These are phyloP conservation scores for Pristis pectinata DNA, from an alignment of 2,797 vertebrate genomes.

Conservation along the genomic window DNA sequence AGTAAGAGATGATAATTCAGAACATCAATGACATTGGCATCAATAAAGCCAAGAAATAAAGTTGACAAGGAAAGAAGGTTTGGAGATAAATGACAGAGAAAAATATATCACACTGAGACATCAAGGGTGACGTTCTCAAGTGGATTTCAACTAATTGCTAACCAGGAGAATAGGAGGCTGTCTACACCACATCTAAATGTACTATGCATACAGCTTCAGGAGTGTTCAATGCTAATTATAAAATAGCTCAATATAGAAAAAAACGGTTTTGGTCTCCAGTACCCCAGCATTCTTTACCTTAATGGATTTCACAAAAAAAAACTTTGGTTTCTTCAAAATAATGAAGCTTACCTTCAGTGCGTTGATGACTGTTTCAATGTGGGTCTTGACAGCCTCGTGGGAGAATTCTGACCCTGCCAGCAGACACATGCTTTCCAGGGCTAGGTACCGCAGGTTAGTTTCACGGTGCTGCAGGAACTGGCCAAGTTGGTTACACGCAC, in stretches of 20 bases:
- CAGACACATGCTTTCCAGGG: slow-evolving; percentile 84
- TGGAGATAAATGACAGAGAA: neutral
- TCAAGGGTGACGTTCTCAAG: neutral
- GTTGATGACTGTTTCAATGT: slow-evolving; percentile 84
- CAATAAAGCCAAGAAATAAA: neutral
- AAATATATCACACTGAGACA: neutral
- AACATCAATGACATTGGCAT: neutral
- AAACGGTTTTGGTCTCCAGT: neutral
- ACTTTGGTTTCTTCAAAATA: too few relatives aligned
- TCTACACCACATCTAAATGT: too few relatives aligned
- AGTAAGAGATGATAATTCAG: too few relatives aligned
- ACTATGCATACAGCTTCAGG: neutral
- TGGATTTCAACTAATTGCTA: neutral
- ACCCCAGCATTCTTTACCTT: neutral
- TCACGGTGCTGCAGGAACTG: slow-evolving; percentile 86
- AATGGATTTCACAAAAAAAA: too few relatives aligned
- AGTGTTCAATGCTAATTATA: fast-evolving
- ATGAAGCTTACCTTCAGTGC: slow-evolving; percentile 66
- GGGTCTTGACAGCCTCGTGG: slow-evolving; percentile 81
- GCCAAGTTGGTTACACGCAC: slow-evolving; percentile 83
- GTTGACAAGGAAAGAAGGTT: neutral
- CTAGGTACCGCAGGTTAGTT: slow-evolving; percentile 83
- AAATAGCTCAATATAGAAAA: neutral
- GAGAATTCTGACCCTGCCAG: slow-evolving; percentile 86
- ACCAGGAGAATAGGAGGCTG: neutral